phyloP scores from a whole-genome alignment of 2,888 invertebrate species.

The Philereme vetulata region DNA sequence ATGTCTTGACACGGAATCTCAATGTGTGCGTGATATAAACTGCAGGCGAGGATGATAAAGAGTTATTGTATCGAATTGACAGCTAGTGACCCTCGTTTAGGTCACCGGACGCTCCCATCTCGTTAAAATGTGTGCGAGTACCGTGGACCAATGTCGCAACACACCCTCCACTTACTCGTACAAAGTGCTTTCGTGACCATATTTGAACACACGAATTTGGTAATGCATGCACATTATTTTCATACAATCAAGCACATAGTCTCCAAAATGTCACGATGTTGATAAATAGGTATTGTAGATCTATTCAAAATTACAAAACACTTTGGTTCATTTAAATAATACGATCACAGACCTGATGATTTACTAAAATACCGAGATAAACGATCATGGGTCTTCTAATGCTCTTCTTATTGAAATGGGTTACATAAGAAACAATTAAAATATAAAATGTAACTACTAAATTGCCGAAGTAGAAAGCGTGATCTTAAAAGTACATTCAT shows the following conservation, averaged over 20 bases:
- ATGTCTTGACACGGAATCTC: conserved; percentile 35
- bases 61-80: conserved; percentile 53
- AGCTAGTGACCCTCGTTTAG: conserved; percentile 54
- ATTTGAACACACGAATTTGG: conserved; percentile 40
- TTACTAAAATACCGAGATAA: conserved; percentile 5
- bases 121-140: conserved; percentile 48
- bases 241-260: conserved; percentile 38
- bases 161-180: conserved; percentile 30
- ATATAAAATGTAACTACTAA: conserved; percentile 18
- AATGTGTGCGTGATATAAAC: conserved; percentile 42
- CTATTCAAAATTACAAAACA: conserved; percentile 25
- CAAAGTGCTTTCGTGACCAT: conserved; percentile 36
- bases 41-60: conserved; percentile 44
- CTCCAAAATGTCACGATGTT: conserved; percentile 34
- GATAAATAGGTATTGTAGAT: background rate
- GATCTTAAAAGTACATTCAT: conserved; percentile 41
- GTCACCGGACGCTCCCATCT: conserved; percentile 57
- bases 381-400: conserved; percentile 1
- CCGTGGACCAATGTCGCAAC: conserved; percentile 46
- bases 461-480: conserved; percentile 47
- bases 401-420: background rate
- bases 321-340: conserved; percentile 26
- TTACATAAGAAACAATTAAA: conserved; percentile 15
- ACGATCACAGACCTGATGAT: conserved; percentile 9
- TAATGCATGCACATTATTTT: conserved; percentile 37